Percentiles rank a stretch among this genome's conserved stretches.
Conservation (phyloP, 2,113 vertebrate species). For the Crypturellus undulatus region DNA sequence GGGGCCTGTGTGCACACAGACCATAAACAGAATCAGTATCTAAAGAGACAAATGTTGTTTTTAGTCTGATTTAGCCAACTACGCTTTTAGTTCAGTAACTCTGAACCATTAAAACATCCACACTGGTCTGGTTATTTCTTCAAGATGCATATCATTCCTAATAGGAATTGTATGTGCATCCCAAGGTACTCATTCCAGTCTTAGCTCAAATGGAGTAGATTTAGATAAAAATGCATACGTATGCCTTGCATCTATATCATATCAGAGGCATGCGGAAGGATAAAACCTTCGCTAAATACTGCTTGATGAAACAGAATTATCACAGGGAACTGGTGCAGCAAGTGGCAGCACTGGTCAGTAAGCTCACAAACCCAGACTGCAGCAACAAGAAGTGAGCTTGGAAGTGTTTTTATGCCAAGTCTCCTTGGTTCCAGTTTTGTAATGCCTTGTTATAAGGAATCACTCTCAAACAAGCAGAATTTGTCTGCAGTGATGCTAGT, state of each 20-base stretch:
- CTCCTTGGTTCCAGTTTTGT: background rate
- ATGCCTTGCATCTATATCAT: background rate
- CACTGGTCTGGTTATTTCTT: background rate
- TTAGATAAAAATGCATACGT: background rate
- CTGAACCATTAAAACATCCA: background rate
- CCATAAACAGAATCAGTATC: background rate
- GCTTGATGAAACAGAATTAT: background rate
- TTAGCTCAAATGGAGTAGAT: background rate
- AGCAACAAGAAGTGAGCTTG: background rate
- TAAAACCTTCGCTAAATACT: background rate
- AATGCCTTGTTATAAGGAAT: background rate
- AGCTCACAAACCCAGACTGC: background rate
- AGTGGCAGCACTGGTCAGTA: background rate
- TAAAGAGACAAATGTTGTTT: constrained; percentile 10
- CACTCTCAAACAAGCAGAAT: background rate
- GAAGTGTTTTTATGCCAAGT: background rate
- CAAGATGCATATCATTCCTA: background rate
- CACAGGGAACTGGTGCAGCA: background rate
- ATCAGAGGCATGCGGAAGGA: background rate
- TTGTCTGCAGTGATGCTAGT: background rate
- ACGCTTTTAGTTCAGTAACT: background rate
- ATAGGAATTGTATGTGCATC: background rate
- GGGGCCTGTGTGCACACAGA: background rate
- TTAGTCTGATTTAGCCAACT: background rate
- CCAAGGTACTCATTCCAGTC: background rate